Evolutionary conservation across 2,797 vertebrate genomes (phyloP), one percentile per base, ranked within the genome.

Genomic region (Sebastes jordani): DNA sequence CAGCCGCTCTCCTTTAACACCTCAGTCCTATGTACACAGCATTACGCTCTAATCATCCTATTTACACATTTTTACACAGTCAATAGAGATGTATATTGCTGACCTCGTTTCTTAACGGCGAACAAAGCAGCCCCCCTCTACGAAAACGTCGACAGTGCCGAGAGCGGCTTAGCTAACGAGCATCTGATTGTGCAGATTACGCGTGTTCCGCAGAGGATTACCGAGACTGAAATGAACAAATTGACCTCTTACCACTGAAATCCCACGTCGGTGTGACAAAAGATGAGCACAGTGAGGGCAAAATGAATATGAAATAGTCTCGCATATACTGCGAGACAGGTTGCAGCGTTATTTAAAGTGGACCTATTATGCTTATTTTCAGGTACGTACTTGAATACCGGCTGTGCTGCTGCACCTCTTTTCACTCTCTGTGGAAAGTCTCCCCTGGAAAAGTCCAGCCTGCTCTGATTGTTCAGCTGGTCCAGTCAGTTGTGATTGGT

Each of bases 121-220:
- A 86, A 92, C 74, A 85, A 88, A 92, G 76, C 80, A 52, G 14
- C 70, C 71, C 74, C 74, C 79, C 73, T 77, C 69, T 22, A 42
- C 49, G 65, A 87, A 86, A 92, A 76, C 64, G 42, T 76, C 20
- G 27, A 77, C 81, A 82, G 83, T 11, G 72, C 82, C 32, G 71
- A 85, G 84, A 89, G 90, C 74, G 16, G 90, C 84, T 93, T 86
- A 92, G 84, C 92, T 93, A 93, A 93, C 90, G 79, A 90, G 90
- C 91, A 88, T 92, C 93, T 92, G 86, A 93, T 94, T 90, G 86
- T 92, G 90, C 86, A 91, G 92, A 93, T 94, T 94, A 93, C 59
- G 71, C 72, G 5, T 94, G 86, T 92, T 90, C 91, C 88, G 3
- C 67, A 49, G 88, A 90, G 93, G 93, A 94, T 94, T 94, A 94